Base-by-base conservation (phyloP, 2,113 vertebrate genomes). In the Picathartes gymnocephalus region DNA sequence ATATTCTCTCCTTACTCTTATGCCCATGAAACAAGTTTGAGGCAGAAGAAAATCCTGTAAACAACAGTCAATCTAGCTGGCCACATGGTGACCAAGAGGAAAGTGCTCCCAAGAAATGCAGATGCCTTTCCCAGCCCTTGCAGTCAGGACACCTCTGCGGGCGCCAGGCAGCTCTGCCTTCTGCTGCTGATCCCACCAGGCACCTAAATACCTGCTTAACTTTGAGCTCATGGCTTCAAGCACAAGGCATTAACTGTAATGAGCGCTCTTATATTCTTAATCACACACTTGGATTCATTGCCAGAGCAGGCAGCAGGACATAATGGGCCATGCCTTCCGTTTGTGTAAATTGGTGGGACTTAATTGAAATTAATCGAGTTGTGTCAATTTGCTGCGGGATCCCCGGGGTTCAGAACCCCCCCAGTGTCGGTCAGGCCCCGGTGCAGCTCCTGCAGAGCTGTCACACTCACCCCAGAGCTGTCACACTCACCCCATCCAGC, bases 221-320 rank as follows among this genome's bases (percentile, higher is more conserved):
- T 70, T 56, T 7, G 42, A 91, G 84, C 66, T 65, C 62, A 2
- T 28, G 81, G 64, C 64, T 89, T 58, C 62, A 78, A 92, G 77
- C 87, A 64, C 93, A 4, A 24, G 42, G 62, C 44, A 88, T 88
- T 92, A 92, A 56, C 71, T 68, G 37, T 66, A 96, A 95, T 96
- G 84, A 95, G 74, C 1, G 0, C 50, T 73, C 78, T 76, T 82
- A 68, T 70, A 77, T 57, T 81, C 80, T 72, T 90, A 96, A 92
- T 87, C 94, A 92, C 90, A 87, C 11, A 3, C 81, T 69, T 10
- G 27, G 74, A 85, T 76, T 90, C 90, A 58, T 14, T 54, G 70
- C 81, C 70, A 54, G 42, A 77, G 58, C 62, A 47, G 70, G 78
- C 73, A 72, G 39, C 81, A 80, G 71, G 78, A 65, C 51, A 80